phyloP scores from a whole-genome alignment of 2,113 vertebrate species.

The Dicaeum eximium region DNA sequence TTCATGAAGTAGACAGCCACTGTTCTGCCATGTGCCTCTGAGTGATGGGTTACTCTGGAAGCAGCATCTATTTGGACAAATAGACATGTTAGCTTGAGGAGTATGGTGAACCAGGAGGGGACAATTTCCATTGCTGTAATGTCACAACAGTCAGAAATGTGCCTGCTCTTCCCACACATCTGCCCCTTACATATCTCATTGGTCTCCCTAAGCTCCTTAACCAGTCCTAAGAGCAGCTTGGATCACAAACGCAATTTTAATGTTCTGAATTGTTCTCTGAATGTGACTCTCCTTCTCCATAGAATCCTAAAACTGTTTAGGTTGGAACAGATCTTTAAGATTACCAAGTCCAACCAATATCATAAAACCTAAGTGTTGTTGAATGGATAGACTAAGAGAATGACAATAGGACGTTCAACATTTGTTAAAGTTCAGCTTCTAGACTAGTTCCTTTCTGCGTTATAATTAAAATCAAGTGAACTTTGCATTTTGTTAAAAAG shows the following conservation, averaged over 20 bases:
- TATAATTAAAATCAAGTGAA: not conserved
- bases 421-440: not conserved
- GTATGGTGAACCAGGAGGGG: not conserved
- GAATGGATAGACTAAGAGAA: not conserved
- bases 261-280: not conserved
- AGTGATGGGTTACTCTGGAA: not conserved
- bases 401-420: not conserved
- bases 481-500: not conserved
- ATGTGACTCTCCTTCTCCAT: not conserved
- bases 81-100: not conserved
- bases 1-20: not conserved
- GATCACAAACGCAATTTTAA: not conserved
- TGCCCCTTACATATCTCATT: not conserved
- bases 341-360: not conserved
- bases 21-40: not conserved
- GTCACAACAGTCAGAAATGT: not conserved
- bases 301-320: not conserved
- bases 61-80: not conserved
- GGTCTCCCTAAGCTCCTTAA: not conserved
- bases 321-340: not conserved
- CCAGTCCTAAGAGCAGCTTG: not conserved
- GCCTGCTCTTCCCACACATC: not conserved
- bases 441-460: not conserved
- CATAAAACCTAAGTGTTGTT: not conserved
- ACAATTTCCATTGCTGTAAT: not conserved